These are phyloP conservation scores for Enteromius viviparus DNA, from an alignment of 2,797 vertebrate species.

Conservation along the genomic window DNA sequence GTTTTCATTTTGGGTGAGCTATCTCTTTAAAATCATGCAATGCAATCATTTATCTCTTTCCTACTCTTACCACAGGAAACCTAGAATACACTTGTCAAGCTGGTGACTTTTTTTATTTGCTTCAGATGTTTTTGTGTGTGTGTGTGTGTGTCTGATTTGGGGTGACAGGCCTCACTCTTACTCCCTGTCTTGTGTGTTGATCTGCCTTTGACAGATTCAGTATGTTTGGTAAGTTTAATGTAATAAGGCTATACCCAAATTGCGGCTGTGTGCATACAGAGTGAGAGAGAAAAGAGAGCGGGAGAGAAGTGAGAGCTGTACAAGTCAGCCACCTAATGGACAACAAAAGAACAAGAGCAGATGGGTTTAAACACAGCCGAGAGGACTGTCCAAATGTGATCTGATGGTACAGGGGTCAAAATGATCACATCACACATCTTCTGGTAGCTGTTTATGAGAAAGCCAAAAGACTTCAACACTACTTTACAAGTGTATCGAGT, in stretches of 20 bases:
- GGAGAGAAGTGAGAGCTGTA: constrained; percentile 63
- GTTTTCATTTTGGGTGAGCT: background rate
- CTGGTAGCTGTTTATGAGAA: background rate
- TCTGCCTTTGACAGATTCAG: constrained; percentile 60
- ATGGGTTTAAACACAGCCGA: background rate
- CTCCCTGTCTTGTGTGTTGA: constrained; percentile 68
- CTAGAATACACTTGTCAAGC: constrained; percentile 7
- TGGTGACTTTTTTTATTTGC: background rate
- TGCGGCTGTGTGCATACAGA: background rate
- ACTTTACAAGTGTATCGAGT: background rate
- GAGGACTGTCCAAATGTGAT: constrained; percentile 5
- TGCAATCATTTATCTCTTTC: background rate
- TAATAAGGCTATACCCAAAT: constrained; percentile 57
- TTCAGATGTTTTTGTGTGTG: constrained; percentile 30
- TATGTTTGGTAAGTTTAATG: constrained; percentile 65
- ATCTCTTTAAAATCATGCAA: background rate
- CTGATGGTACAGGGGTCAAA: background rate
- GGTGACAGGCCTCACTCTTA: constrained; percentile 68
- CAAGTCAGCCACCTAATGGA: constrained; percentile 83
- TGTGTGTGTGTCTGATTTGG: constrained; percentile 40
- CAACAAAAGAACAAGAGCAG: constrained; percentile 66
- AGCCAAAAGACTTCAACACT: background rate
- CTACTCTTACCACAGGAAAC: background rate
- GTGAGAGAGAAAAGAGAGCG: background rate
- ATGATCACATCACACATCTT: background rate